A percentile compares a stretch with the other conserved stretches of the same genome.
Evolutionary conservation across 2,113 vertebrate genomes (phyloP).

Genomic region (Anguilla rostrata): DNA sequence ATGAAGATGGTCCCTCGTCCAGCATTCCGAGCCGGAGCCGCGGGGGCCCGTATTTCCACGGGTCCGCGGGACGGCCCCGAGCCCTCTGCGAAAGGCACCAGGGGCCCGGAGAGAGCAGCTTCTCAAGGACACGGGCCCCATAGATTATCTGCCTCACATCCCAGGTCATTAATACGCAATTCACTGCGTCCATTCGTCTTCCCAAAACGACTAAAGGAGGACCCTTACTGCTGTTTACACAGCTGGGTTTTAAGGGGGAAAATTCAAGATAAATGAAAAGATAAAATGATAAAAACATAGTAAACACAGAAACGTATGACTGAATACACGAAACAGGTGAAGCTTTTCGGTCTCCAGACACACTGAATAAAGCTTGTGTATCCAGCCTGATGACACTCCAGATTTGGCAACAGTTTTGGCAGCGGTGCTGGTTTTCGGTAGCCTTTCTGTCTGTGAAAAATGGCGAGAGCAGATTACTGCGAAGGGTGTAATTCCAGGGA

Average conservation of each 20-base stretch:
- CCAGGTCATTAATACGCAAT: slow-evolving; percentile 2
- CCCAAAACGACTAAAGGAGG: not conserved
- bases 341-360: not conserved
- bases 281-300: not conserved
- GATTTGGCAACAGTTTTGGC: not conserved
- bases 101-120: not conserved
- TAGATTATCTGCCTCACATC: not conserved
- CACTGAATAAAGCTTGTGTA: not conserved
- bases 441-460: not conserved
- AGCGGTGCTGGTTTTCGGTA: not conserved
- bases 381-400: not conserved
- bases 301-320: not conserved
- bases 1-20: not conserved
- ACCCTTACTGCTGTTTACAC: not conserved
- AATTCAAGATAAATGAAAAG: not conserved
- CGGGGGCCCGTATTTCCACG: not conserved
- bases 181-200: not conserved
- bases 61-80: not conserved
- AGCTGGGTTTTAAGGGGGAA: not conserved
- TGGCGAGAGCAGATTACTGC: not conserved
- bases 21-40: not conserved
- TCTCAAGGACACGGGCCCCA: not conserved
- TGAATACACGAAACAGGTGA: not conserved
- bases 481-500: not conserved
- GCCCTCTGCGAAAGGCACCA: not conserved